Percentiles rank a stretch among this genome's conserved stretches.
Conservation (phyloP, 2,113 vertebrate genomes). For the Hystrix brachyura region DNA sequence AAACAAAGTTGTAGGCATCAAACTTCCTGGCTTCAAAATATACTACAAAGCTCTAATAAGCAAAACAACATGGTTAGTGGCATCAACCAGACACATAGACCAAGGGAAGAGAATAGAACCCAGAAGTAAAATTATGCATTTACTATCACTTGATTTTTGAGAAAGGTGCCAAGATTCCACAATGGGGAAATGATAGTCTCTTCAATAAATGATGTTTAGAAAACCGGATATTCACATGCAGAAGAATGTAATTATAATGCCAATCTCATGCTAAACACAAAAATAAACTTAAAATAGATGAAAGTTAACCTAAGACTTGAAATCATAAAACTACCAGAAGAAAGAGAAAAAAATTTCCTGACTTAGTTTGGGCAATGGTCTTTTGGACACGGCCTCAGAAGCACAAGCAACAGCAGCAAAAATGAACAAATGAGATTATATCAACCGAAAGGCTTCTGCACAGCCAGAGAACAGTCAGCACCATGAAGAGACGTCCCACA, state of each 20-base stretch:
- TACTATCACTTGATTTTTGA: neutral
- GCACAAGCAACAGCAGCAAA: neutral
- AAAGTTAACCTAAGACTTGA: neutral
- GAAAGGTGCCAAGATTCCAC: neutral
- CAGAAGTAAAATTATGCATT: neutral
- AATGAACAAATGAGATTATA: neutral
- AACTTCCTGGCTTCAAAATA: neutral
- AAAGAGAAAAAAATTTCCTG: neutral
- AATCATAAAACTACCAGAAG: neutral
- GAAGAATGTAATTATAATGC: neutral
- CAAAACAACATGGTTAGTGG: neutral
- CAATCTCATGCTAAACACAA: neutral
- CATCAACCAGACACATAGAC: neutral
- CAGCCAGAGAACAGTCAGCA: neutral
- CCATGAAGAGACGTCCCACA: neutral
- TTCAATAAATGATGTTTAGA: neutral
- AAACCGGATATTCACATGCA: neutral
- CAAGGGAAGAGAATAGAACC: neutral
- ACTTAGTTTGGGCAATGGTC: neutral
- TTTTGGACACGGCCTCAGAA: neutral
- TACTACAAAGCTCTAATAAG: neutral
- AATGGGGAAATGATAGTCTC: neutral
- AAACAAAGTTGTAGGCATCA: neutral
- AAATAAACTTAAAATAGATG: neutral
- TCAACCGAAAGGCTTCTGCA: too few relatives aligned